Evolutionary conservation across 2,113 vertebrate genomes (phyloP).

Genomic region (Alligator sinensis): DNA sequence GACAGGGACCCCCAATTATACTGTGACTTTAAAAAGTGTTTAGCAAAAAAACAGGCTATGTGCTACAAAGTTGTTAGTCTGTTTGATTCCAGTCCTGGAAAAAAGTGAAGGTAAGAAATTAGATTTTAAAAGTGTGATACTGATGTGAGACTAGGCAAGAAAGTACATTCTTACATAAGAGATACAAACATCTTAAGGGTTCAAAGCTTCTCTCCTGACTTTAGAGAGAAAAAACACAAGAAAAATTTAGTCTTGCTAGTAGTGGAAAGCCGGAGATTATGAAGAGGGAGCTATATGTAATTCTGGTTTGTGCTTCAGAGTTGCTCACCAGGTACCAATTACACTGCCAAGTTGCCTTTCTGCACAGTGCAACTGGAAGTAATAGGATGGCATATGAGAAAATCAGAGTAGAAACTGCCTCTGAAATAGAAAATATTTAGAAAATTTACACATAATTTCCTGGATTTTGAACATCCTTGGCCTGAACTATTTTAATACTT

Average conservation of each 20-base stretch:
- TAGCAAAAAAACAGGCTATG: neutral
- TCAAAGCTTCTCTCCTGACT: neutral
- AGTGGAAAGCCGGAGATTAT: neutral
- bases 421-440: neutral
- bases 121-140: neutral
- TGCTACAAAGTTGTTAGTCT: neutral
- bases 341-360: rapidly evolving
- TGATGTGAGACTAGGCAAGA: neutral
- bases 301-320: neutral
- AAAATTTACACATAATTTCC: neutral
- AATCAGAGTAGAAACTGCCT: constrained; percentile 27
- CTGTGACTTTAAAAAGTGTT: neutral
- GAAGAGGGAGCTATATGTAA: neutral
- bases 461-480: neutral
- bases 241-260: rapidly evolving
- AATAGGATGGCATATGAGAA: constrained; percentile 5
- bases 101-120: neutral
- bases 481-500: neutral
- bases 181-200: rapidly evolving
- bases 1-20: too few relatives aligned
- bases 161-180: neutral
- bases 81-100: neutral
- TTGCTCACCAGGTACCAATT: neutral
- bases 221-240: neutral
- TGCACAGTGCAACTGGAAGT: neutral